These are phyloP conservation scores for Linurgus olivaceus DNA, from an alignment of 2,797 vertebrate species.

Conservation along the genomic window DNA sequence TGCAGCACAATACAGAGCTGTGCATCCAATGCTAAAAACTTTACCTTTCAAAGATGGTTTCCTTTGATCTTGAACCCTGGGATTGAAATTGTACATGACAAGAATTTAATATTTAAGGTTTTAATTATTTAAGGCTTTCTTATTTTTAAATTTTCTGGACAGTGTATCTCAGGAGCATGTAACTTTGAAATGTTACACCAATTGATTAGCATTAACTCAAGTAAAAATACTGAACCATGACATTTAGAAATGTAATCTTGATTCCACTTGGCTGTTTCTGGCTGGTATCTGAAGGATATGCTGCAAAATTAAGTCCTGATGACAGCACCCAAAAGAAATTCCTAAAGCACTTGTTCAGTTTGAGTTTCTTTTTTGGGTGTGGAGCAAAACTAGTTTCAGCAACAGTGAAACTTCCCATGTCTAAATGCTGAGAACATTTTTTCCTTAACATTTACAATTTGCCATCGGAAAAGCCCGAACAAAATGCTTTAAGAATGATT, in stretches of 20 bases:
- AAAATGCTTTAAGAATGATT: background rate
- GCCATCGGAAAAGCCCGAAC: accelerated
- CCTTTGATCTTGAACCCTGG: background rate
- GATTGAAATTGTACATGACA: background rate
- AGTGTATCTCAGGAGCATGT: background rate
- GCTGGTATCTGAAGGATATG: background rate
- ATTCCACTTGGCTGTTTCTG: background rate
- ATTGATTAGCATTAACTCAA: background rate
- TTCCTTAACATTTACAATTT: background rate
- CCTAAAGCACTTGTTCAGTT: background rate
- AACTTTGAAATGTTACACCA: background rate
- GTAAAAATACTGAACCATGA: background rate
- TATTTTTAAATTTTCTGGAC: background rate
- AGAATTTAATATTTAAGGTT: background rate
- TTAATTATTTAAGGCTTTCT: background rate
- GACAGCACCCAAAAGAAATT: background rate
- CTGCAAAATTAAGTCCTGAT: background rate
- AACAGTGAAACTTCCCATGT: background rate
- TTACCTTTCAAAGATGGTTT: background rate
- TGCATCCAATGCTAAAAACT: background rate
- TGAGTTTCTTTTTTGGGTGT: background rate
- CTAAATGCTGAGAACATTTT: background rate
- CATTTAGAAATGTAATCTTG: background rate
- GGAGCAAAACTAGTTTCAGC: background rate
- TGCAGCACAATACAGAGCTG: background rate